These are phyloP conservation scores for Labeo rohita DNA, from an alignment of 2,113 vertebrate genomes.

Conservation along the genomic window DNA sequence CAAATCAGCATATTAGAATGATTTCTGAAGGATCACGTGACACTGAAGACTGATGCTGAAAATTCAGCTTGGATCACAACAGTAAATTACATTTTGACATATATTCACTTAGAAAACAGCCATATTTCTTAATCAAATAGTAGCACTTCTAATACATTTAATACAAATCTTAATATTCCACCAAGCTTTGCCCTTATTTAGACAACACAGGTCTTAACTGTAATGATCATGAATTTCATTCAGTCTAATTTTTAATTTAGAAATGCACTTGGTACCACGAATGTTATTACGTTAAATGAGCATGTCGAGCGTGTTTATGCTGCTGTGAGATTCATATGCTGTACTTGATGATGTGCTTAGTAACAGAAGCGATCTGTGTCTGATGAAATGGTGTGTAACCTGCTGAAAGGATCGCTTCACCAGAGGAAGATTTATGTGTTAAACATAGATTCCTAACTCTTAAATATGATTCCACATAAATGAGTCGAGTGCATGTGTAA, in stretches of 20 bases:
- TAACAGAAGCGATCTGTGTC: neutral
- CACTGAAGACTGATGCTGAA: no score
- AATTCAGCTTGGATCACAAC: no score
- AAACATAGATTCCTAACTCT: conserved; percentile 1
- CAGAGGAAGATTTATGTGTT: neutral
- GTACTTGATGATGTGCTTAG: neutral
- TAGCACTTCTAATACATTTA: neutral
- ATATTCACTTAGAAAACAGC: no score
- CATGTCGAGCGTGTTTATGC: neutral
- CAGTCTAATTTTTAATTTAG: neutral
- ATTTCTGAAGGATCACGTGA: no score
- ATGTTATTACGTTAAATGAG: neutral
- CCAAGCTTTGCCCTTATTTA: neutral
- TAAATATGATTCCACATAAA: conserved; percentile 15
- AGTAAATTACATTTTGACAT: no score
- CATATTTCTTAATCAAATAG: no score
- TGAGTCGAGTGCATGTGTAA: neutral
- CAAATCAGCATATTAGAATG: no score
- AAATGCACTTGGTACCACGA: neutral
- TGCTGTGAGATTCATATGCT: neutral
- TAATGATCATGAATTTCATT: conserved; percentile 17
- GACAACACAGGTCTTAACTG: neutral
- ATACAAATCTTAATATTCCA: neutral
- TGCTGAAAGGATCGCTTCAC: conserved; percentile 7
- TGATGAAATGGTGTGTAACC: conserved; percentile 38